These are phyloP conservation scores for Magallana gigas DNA, from an alignment of 1,140 invertebrate genomes.

Conservation along the genomic window DNA sequence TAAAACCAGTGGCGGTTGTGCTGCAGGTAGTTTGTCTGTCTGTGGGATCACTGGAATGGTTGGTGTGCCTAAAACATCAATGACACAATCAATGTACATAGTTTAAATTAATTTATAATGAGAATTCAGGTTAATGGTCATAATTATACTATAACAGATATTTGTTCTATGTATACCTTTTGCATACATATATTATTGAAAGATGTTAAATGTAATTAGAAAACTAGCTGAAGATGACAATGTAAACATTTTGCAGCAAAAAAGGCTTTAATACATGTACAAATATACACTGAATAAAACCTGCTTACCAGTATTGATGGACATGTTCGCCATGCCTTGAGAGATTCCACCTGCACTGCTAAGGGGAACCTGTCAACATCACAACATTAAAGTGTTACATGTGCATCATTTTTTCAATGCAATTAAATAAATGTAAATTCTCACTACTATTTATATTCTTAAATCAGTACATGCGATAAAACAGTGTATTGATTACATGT, in stretches of 20 bases:
- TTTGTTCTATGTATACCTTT: too few relatives aligned
- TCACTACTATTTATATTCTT: too few relatives aligned
- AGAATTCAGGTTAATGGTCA: too few relatives aligned
- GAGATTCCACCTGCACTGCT: constrained; percentile 54
- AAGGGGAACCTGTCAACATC: constrained; percentile 64
- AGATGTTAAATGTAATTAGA: too few relatives aligned
- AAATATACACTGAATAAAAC: too few relatives aligned
- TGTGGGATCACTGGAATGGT: constrained; percentile 73
- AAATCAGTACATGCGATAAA: too few relatives aligned
- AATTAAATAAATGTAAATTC: neutral
- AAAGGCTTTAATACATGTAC: too few relatives aligned
- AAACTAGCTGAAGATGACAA: too few relatives aligned
- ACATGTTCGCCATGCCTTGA: constrained; percentile 63
- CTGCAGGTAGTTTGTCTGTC: neutral
- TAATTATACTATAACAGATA: too few relatives aligned
- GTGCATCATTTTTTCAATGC: neutral
- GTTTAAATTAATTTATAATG: neutral
- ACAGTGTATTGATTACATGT: too few relatives aligned
- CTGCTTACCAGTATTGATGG: constrained; percentile 70
- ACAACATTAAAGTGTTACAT: neutral
- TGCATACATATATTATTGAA: too few relatives aligned
- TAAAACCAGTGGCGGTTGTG: constrained; percentile 3
- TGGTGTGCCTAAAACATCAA: constrained; percentile 63
- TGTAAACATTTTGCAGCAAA: too few relatives aligned
- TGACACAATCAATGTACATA: neutral